phyloP scores from a whole-genome alignment of 2,797 vertebrate genomes.

The Ctenochaetus hawaiiensis region DNA sequence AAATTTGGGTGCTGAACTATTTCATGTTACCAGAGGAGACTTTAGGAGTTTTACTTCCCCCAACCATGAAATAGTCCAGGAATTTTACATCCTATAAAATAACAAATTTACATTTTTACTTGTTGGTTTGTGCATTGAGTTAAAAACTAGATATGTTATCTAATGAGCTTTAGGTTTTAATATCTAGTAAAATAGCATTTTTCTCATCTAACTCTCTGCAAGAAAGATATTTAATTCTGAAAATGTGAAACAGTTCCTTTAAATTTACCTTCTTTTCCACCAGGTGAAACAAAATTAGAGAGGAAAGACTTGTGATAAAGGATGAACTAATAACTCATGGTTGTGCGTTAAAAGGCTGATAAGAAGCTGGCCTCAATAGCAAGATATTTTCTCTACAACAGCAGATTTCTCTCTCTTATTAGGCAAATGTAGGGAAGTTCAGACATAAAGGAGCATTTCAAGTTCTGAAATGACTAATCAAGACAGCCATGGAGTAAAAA shows the following conservation, averaged over 20 bases:
- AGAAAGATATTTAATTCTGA: background rate
- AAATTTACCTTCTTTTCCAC: background rate
- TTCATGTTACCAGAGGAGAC: no score
- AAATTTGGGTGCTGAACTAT: background rate
- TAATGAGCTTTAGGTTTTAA: background rate
- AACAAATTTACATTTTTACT: background rate
- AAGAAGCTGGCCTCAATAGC: slow-evolving; percentile 21
- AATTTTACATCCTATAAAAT: background rate
- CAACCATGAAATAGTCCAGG: no score
- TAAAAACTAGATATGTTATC: background rate
- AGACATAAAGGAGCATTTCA: slow-evolving; percentile 30
- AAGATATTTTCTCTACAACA: slow-evolving; percentile 6
- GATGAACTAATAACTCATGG: background rate
- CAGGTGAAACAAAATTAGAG: background rate
- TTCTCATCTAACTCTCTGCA: background rate
- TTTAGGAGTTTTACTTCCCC: no score
- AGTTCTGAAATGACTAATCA: slow-evolving; percentile 30
- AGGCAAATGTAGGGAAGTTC: slow-evolving; percentile 3
- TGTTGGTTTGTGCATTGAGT: background rate
- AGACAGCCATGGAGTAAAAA: slow-evolving; percentile 30
- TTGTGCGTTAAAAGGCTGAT: slow-evolving; percentile 38
- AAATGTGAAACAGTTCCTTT: slow-evolving; percentile 6
- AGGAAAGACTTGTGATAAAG: slow-evolving; percentile 7
- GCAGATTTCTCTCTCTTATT: slow-evolving; percentile 26
- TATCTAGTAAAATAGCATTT: background rate